Evolutionary conservation across 2,797 vertebrate species (phyloP), one percentile per base, ranked within the genome.

Genomic region (Sebastolobus altivelis): DNA sequence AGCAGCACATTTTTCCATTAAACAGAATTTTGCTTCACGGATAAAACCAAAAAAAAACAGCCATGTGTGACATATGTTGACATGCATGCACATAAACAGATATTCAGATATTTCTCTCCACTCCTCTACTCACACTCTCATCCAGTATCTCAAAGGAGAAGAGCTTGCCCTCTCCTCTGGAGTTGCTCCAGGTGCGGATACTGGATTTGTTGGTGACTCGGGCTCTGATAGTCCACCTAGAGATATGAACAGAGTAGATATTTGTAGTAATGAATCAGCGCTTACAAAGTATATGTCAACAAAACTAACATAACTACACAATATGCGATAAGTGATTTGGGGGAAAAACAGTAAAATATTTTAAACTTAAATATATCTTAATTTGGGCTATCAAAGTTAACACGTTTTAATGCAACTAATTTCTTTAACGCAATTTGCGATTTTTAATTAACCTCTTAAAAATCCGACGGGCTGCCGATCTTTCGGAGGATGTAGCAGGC

Each of bases 121-220:
- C 66, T 73, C 16, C 9, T 62, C 16, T 77, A 86, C 98, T 98
- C 95, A 99, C 98, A 10, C 97, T 99, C 88, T 99, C 97, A 91
- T 99, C 98, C 76, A 99, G 94, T 4, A 97, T 88, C 77, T 99
- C 98, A 74, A 99, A 94, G 40, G 97, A 98, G 87, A 99, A 99
- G 59, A 99, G 96, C 87, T 97, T 98, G 33, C 98, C 99, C 56
- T 99, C 98, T 56, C 98, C 97, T 77, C 92, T 96, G 6, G 98
- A 98, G 91, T 99, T 99, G 94, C 97, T 99, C 98, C 98, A 99
- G 0, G 94, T 97, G 27, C 97, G 97, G 89, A 98, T 94, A 78
- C 93, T 94, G 56, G 96, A 96, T 92, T 99, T 99, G 82, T 97
- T 97, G 89, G 97, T 98, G 77, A 99, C 97, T 60, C 98, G 94